Evolutionary conservation across 64 coral and sea anemone genomes (phyloP).

Genomic region (Pocillopora verrucosa): DNA sequence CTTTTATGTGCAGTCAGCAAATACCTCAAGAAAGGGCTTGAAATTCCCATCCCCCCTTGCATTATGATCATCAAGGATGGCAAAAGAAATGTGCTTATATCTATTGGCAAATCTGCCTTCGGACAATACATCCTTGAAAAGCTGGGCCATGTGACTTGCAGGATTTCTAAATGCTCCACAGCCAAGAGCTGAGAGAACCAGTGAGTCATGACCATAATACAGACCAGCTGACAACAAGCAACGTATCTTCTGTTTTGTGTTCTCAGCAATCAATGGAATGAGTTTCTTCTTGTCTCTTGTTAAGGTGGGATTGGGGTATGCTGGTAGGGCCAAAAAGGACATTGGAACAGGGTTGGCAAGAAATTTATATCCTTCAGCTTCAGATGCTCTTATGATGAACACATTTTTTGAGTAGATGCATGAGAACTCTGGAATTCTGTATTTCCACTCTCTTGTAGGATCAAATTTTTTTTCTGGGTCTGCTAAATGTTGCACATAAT

Average conservation of each 20-base stretch:
- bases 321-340: constrained; percentile 74
- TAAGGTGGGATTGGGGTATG: constrained; percentile 65
- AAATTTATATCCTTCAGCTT: constrained; percentile 80
- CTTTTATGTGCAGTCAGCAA: constrained; percentile 3
- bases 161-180: constrained; percentile 93
- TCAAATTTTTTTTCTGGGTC: constrained; percentile 85
- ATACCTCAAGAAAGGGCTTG: constrained; percentile 68
- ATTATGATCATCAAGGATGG: constrained; percentile 88
- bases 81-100: constrained; percentile 83
- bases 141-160: constrained; percentile 69
- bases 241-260: constrained; percentile 68
- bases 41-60: constrained; percentile 64
- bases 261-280: constrained; percentile 64
- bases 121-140: constrained; percentile 75
- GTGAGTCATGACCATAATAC: constrained; percentile 63
- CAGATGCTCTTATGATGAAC: constrained; percentile 76
- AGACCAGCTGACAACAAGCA: constrained; percentile 67
- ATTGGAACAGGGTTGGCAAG: constrained; percentile 61
- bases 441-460: constrained; percentile 51
- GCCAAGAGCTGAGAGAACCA: constrained; percentile 87
- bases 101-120: constrained; percentile 64
- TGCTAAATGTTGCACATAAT: constrained; percentile 90
- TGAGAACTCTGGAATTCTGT: constrained; percentile 79
- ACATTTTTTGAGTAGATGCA: constrained; percentile 93
- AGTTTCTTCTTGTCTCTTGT: constrained; percentile 54